Percentiles rank a stretch among this genome's conserved stretches.
Evolutionary conservation across 2,888 invertebrate genomes (phyloP).

Genomic region (Eilema depressum): DNA sequence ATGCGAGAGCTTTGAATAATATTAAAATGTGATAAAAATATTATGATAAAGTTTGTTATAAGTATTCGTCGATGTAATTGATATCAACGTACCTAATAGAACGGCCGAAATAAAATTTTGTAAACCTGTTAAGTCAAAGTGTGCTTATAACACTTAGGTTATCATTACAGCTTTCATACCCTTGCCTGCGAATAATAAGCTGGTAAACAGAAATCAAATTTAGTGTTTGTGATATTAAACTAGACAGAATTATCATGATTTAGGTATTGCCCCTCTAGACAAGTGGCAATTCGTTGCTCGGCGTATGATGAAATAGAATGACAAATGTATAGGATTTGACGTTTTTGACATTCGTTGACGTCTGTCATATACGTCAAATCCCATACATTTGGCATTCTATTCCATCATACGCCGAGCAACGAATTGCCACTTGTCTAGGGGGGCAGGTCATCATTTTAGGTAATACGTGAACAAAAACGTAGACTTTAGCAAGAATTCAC

Average conservation of each 20-base stretch:
- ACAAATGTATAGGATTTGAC: too few relatives aligned
- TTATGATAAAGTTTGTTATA: slow-evolving; percentile 9
- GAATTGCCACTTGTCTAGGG: too few relatives aligned
- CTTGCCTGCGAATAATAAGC: not conserved
- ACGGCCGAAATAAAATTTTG: slow-evolving; percentile 35
- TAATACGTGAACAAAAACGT: too few relatives aligned
- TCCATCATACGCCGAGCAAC: too few relatives aligned
- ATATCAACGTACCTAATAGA: slow-evolving; percentile 18
- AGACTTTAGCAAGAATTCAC: too few relatives aligned
- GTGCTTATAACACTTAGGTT: slow-evolving; percentile 15
- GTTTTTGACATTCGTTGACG: too few relatives aligned
- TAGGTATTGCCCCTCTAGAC: too few relatives aligned
- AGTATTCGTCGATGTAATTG: not conserved
- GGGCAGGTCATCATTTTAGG: not conserved
- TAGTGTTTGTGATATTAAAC: not conserved
- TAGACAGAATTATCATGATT: not conserved
- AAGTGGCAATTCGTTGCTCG: too few relatives aligned
- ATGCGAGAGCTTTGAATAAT: slow-evolving; percentile 38
- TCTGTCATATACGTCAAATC: too few relatives aligned
- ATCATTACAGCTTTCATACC: slow-evolving; percentile 3
- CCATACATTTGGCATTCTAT: too few relatives aligned
- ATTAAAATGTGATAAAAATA: slow-evolving; percentile 45
- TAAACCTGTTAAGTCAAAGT: slow-evolving; percentile 20
- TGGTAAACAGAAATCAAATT: not conserved
- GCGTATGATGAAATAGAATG: too few relatives aligned